Evolutionary conservation across 2,888 invertebrate genomes (phyloP).

Genomic region (Theretra japonica): DNA sequence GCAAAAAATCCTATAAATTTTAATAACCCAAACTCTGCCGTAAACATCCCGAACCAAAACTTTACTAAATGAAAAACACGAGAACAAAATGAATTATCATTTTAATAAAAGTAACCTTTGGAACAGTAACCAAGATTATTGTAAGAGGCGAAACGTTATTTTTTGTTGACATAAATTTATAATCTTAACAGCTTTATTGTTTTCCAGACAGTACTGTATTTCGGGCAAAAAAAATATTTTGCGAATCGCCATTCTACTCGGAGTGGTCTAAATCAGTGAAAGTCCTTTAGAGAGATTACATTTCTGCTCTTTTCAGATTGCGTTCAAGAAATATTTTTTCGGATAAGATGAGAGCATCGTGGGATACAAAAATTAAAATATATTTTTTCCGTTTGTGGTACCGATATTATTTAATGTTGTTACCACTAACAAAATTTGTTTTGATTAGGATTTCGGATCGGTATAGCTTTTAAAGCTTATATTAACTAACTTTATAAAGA

Average conservation of each 20-base stretch:
- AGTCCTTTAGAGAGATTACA: slow-evolving; percentile 39
- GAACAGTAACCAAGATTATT: slow-evolving; percentile 1
- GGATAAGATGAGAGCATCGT: neutral
- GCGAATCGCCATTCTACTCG: slow-evolving; percentile 30
- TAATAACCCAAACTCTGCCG: too few relatives aligned
- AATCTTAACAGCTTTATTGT: slow-evolving; percentile 42
- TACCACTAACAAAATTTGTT: neutral
- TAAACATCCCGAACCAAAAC: neutral
- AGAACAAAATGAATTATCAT: slow-evolving; percentile 15
- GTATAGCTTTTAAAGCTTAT: too few relatives aligned
- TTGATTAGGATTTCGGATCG: neutral
- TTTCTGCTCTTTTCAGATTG: slow-evolving; percentile 22
- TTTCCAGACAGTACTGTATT: slow-evolving; percentile 38
- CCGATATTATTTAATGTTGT: neutral
- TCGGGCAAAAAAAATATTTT: slow-evolving; percentile 28
- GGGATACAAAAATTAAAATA: slow-evolving; percentile 2
- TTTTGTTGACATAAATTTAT: slow-evolving; percentile 36
- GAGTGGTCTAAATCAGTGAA: slow-evolving; percentile 32
- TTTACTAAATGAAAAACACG: neutral
- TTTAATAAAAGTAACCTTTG: slow-evolving; percentile 19
- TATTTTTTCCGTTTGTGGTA: neutral
- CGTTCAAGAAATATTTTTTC: slow-evolving; percentile 4
- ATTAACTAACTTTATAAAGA: too few relatives aligned
- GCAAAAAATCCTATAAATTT: neutral
- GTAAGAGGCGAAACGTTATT: neutral